Percentiles rank a stretch among this genome's conserved stretches.
Conservation (phyloP, 2,888 invertebrate species). For the Aquatica leii region DNA sequence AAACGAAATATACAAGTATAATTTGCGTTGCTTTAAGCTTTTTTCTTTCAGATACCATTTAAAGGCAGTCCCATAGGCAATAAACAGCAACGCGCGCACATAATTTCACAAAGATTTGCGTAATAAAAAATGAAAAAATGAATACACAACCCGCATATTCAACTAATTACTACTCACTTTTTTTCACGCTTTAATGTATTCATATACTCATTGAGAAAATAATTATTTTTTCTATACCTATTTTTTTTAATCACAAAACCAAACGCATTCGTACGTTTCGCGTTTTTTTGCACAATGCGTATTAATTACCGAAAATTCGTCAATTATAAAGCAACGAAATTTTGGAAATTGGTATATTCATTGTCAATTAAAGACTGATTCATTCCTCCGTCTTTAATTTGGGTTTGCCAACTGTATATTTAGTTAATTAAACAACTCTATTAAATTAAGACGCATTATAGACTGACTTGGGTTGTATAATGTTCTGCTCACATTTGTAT, state of each 20-base stretch:
- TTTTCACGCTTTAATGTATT: conserved; percentile 27
- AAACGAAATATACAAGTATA: no score
- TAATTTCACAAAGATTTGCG: conserved; percentile 20
- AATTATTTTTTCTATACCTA: conserved; percentile 18
- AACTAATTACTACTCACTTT: conserved; percentile 32
- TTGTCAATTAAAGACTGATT: conserved; percentile 9
- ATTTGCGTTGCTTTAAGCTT: conserved; percentile 30
- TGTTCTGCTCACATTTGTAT: neutral
- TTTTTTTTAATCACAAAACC: no score
- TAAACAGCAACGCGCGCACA: conserved; percentile 26
- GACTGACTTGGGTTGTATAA: neutral
- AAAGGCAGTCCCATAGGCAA: conserved; percentile 22
- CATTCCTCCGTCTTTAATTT: conserved; percentile 5
- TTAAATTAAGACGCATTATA: conserved; percentile 9
- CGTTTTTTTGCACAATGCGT: no score
- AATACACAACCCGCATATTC: conserved; percentile 20
- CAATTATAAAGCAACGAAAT: no score
- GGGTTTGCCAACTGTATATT: conserved; percentile 5
- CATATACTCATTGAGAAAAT: conserved; percentile 31
- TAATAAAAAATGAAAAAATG: conserved; percentile 27
- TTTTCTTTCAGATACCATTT: conserved; percentile 27
- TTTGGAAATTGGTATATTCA: neutral
- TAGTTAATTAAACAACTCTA: conserved; percentile 10
- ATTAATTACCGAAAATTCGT: no score
- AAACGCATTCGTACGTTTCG: no score